Evolutionary conservation across 2,888 invertebrate species (phyloP).

Genomic region (Andrena praecox): DNA sequence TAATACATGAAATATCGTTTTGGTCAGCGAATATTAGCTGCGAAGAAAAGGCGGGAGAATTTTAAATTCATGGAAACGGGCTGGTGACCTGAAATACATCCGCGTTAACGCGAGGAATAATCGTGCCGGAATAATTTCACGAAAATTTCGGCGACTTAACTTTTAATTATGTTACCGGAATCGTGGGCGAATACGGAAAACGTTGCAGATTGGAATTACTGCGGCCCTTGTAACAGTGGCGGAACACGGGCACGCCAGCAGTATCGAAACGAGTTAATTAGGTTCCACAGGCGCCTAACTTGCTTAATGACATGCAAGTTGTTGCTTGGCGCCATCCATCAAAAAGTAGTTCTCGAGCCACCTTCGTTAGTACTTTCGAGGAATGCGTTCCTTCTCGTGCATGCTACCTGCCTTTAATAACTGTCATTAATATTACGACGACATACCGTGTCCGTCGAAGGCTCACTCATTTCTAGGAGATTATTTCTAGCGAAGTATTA

Average conservation of each 20-base stretch:
- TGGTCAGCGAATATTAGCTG: not conserved
- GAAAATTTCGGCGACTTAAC: slow-evolving; percentile 43
- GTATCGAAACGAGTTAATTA: slow-evolving; percentile 70
- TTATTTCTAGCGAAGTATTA: not conserved
- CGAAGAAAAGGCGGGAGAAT: not conserved
- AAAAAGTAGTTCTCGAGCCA: slow-evolving; percentile 37
- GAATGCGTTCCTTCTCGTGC: not conserved
- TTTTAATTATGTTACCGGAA: slow-evolving; percentile 58
- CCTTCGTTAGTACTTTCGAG: not conserved
- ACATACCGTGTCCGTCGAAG: no score
- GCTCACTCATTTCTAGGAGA: no score
- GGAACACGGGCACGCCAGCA: slow-evolving; percentile 37
- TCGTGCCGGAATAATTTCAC: slow-evolving; percentile 11
- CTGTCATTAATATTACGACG: no score
- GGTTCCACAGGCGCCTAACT: slow-evolving; percentile 52
- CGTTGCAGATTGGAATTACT: slow-evolving; percentile 62
- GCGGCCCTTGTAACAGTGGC: slow-evolving; percentile 43
- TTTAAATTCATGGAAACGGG: not conserved
- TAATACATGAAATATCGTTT: not conserved
- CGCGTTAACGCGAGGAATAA: not conserved
- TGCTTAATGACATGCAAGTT: slow-evolving; percentile 57
- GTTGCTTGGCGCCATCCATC: slow-evolving; percentile 45
- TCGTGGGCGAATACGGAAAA: slow-evolving; percentile 35
- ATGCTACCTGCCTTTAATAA: no score
- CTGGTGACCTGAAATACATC: not conserved